Percentiles rank a stretch among this genome's conserved stretches.
phyloP scores from a whole-genome alignment of 2,113 vertebrate species.

The Mus musculus region DNA sequence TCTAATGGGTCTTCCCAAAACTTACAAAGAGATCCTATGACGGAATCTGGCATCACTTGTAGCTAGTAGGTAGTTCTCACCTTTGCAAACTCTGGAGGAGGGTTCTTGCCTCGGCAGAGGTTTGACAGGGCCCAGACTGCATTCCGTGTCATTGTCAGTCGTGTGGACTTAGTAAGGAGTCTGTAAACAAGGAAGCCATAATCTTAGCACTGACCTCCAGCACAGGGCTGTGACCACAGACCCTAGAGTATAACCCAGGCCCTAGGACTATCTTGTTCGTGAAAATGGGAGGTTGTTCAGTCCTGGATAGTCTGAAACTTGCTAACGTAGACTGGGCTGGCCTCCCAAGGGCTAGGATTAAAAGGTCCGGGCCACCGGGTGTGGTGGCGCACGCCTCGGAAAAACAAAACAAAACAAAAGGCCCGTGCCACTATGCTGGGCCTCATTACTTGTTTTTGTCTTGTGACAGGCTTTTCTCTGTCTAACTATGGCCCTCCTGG shows the following conservation, averaged over 20 bases:
- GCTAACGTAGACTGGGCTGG: neutral
- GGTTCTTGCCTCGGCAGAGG: constrained; percentile 98
- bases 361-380: neutral
- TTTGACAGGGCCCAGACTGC: constrained; percentile 99
- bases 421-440: neutral
- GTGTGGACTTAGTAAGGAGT: constrained; percentile 97
- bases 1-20: neutral
- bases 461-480: neutral
- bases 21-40: constrained; percentile 44
- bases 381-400: no score
- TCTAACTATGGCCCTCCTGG: neutral
- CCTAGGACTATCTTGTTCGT: neutral
- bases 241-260: neutral
- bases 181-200: constrained; percentile 82
- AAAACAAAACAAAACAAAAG: neutral
- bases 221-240: neutral
- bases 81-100: constrained; percentile 97
- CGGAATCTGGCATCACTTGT: neutral
- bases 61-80: constrained; percentile 82
- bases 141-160: constrained; percentile 98
- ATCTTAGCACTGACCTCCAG: constrained; percentile 6
- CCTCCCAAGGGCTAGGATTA: neutral
- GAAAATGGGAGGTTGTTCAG: neutral
- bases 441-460: neutral
- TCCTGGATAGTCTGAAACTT: neutral